Evolutionary conservation across 2,113 vertebrate species (phyloP).

Genomic region (Eulemur macaco): DNA sequence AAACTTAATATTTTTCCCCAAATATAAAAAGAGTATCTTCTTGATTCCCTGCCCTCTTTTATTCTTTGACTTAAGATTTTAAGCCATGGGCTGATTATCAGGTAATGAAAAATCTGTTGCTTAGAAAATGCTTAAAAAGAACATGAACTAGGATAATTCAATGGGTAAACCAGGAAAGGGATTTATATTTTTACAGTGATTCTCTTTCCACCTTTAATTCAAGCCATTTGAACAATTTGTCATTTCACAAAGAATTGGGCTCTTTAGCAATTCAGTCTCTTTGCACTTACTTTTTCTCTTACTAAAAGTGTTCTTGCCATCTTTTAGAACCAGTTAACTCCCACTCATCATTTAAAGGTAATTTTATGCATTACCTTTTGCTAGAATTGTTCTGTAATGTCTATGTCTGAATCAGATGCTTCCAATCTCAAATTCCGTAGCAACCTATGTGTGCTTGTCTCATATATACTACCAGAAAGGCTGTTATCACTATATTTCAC

Average conservation of each 20-base stretch:
- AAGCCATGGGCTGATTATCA: background rate
- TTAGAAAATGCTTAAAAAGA: background rate
- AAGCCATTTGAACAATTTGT: background rate
- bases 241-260: background rate
- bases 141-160: background rate
- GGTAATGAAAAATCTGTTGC: background rate
- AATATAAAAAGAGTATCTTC: background rate
- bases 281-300: constrained; percentile 36
- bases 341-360: constrained; percentile 67
- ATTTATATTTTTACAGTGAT: background rate
- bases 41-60: background rate
- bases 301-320: constrained; percentile 26
- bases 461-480: background rate
- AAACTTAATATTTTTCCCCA: background rate
- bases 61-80: background rate
- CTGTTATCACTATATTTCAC: background rate
- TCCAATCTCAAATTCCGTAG: constrained; percentile 51
- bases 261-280: background rate
- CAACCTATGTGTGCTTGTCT: background rate
- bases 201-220: constrained; percentile 21
- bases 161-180: background rate
- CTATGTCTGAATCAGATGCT: constrained; percentile 20
- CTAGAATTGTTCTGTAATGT: constrained; percentile 43
- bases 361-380: constrained; percentile 58
- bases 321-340: constrained; percentile 38